These are phyloP conservation scores for Struthidea cinerea DNA, from an alignment of 2,113 vertebrate genomes.

Conservation along the genomic window DNA sequence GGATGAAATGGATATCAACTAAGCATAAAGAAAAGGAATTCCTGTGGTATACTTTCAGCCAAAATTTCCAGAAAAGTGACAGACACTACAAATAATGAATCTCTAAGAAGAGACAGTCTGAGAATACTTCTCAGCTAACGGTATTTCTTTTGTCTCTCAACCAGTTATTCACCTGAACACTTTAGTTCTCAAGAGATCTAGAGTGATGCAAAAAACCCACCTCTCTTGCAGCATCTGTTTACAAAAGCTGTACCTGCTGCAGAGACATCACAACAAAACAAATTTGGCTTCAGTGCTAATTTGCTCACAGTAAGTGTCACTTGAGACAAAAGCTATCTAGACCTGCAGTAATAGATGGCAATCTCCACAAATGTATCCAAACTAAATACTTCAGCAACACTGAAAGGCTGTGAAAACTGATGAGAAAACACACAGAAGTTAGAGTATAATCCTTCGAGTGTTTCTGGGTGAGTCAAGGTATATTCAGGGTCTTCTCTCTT, in stretches of 20 bases:
- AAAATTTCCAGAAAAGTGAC: background rate
- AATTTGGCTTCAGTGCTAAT: constrained; percentile 4
- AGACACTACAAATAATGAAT: background rate
- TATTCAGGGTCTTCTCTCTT: background rate
- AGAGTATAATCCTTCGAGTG: background rate
- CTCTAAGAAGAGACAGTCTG: background rate
- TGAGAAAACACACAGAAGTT: background rate
- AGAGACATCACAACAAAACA: constrained; percentile 8
- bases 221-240: constrained; percentile 51
- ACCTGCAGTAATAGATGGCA: background rate
- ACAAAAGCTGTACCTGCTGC: constrained; percentile 31
- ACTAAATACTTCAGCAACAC: background rate
- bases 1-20: background rate
- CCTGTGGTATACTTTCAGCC: background rate
- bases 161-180: background rate
- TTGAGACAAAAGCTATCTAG: constrained; percentile 22
- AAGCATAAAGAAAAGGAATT: background rate
- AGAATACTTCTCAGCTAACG: background rate
- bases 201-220: constrained; percentile 47
- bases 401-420: background rate
- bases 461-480: background rate
- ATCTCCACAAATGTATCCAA: background rate
- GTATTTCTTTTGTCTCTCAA: constrained; percentile 28
- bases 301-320: background rate
- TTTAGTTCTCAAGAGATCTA: constrained; percentile 39